Conservation (phyloP, 1,140 invertebrate species). For the Drosophila oshimai region DNA sequence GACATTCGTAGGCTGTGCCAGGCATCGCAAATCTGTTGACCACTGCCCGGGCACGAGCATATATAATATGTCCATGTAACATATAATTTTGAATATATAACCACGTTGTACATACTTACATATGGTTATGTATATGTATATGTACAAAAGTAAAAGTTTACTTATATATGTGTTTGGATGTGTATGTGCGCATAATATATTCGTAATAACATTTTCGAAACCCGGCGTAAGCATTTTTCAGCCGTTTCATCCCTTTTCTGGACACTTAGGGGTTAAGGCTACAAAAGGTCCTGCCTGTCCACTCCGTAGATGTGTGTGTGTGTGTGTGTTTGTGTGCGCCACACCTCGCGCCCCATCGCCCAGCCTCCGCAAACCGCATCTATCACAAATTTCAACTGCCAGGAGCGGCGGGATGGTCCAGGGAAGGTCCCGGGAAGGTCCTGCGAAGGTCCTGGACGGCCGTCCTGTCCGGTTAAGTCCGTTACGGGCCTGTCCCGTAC, state of each 20-base stretch:
- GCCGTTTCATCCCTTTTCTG: slow-evolving; percentile 81
- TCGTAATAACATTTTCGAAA: slow-evolving; percentile 76
- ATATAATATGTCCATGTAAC: slow-evolving; percentile 36
- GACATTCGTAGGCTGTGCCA: slow-evolving; percentile 65
- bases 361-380: slow-evolving; percentile 77
- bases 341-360: slow-evolving; percentile 69
- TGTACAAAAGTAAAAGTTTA: slow-evolving; percentile 28
- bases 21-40: slow-evolving; percentile 72
- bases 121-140: background rate
- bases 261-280: slow-evolving; percentile 72
- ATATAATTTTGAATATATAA: slow-evolving; percentile 45
- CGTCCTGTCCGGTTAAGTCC: slow-evolving; percentile 32
- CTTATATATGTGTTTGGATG: slow-evolving; percentile 17
- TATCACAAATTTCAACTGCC: slow-evolving; percentile 75
- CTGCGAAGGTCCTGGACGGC: background rate
- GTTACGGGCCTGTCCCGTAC: slow-evolving; percentile 39
- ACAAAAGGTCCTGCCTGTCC: slow-evolving; percentile 46
- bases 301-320: slow-evolving; percentile 22
- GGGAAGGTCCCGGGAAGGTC: slow-evolving; percentile 23
- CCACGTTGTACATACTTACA: slow-evolving; percentile 1
- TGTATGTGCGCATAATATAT: slow-evolving; percentile 72
- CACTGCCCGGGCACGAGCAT: slow-evolving; percentile 46
- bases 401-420: slow-evolving; percentile 26
- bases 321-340: slow-evolving; percentile 35
- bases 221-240: slow-evolving; percentile 79